Conservation (phyloP, 2,888 invertebrate species). For the Pseudococcus longispinus region DNA sequence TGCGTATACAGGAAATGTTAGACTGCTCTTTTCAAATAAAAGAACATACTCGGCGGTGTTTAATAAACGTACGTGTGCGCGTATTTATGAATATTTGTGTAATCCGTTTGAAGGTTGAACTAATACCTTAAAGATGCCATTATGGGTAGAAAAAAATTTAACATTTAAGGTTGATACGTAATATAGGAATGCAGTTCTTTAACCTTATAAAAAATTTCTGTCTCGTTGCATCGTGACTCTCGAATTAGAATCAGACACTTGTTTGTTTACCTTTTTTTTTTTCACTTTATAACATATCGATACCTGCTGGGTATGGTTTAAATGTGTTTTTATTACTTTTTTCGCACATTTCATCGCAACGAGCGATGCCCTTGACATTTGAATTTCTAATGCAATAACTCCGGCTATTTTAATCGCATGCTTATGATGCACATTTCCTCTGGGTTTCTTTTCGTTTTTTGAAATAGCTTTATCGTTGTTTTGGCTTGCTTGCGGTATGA, state of each 20-base stretch:
- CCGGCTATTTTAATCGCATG: not conserved
- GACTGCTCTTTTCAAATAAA: not conserved
- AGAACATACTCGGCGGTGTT: not conserved
- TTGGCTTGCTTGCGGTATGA: not conserved
- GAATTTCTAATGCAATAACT: not conserved
- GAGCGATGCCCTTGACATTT: not conserved
- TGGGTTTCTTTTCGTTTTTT: not conserved
- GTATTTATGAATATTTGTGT: not conserved
- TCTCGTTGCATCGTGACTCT: not conserved
- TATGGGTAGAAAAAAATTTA: not conserved
- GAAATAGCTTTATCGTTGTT: not conserved
- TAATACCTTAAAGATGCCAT: not conserved
- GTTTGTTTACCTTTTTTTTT: not conserved
- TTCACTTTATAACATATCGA: not conserved
- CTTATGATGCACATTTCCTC: not conserved
- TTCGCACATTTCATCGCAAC: not conserved
- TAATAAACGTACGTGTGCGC: not conserved
- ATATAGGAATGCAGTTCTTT: not conserved
- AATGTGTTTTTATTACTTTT: not conserved
- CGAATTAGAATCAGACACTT: not conserved
- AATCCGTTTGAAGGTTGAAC: not conserved
- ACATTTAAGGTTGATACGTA: not conserved
- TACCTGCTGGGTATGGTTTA: not conserved
- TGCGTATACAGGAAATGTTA: conserved; percentile 5
- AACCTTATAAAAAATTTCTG: not conserved